Percentiles rank a stretch among this genome's conserved stretches.
These are phyloP conservation scores for Tanypteryx hageni DNA, from an alignment of 2,888 invertebrate species.

Conservation along the genomic window DNA sequence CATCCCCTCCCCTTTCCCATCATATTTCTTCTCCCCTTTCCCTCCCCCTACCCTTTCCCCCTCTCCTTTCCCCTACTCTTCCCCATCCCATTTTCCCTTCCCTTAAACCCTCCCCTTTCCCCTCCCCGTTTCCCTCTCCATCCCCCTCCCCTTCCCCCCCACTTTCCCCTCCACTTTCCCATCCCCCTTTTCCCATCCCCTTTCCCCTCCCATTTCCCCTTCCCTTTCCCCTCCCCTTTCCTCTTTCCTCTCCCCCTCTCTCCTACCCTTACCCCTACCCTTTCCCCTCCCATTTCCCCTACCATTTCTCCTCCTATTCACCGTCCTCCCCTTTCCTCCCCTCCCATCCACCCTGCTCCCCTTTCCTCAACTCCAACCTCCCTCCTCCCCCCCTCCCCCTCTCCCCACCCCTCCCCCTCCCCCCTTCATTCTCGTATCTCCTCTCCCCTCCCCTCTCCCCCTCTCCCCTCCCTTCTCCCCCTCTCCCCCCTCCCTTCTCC, in stretches of 20 bases:
- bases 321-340: no score
- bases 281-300: no score
- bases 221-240: no score
- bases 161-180: not conserved
- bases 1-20: no score
- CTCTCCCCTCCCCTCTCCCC: not conserved
- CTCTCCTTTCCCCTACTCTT: no score
- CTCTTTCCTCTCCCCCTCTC: no score
- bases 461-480: no score
- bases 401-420: not conserved
- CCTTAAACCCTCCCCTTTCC: not conserved
- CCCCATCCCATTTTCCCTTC: no score
- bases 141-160: not conserved
- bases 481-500: constrained; percentile 1
- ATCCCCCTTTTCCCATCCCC: not conserved
- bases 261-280: no score
- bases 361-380: not conserved
- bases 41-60: no score
- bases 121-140: not conserved
- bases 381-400: not conserved
- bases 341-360: not conserved
- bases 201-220: not conserved
- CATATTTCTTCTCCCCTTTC: no score
- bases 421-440: constrained; percentile 25
- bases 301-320: no score